phyloP scores from a whole-genome alignment of 92 coral and sea anemone genomes.

The Parazoanthus swiftii region DNA sequence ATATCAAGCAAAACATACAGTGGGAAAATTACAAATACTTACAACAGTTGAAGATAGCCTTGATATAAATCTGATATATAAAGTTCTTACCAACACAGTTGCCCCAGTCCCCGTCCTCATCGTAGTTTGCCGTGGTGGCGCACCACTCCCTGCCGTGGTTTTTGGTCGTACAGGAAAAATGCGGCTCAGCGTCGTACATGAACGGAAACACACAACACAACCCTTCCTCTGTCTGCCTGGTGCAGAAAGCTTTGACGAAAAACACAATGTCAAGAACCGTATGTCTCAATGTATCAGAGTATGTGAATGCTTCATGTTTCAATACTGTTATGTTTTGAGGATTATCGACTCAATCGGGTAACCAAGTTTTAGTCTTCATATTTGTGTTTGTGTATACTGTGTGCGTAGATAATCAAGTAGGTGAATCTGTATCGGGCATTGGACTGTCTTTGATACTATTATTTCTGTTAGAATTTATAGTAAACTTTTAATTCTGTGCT shows the following conservation, averaged over 20 bases:
- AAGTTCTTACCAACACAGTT: slow-evolving; percentile 45
- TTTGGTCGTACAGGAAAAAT: slow-evolving; percentile 37
- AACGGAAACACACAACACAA: slow-evolving; percentile 54
- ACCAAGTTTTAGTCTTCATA: background rate
- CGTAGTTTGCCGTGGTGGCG: slow-evolving; percentile 45
- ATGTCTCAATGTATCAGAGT: background rate
- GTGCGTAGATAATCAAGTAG: background rate
- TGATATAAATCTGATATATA: too few species aligned
- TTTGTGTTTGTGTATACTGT: background rate
- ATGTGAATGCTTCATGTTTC: background rate
- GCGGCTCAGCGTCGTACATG: slow-evolving; percentile 39
- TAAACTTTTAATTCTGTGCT: background rate
- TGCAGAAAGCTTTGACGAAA: slow-evolving; percentile 1
- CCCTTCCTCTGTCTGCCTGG: slow-evolving; percentile 40
- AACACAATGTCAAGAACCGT: background rate
- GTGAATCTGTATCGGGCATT: background rate
- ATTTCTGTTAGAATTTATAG: too few species aligned
- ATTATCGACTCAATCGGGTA: background rate
- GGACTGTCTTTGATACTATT: background rate
- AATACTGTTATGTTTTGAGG: background rate
- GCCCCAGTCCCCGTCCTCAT: slow-evolving; percentile 53
- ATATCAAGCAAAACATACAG: too few species aligned
- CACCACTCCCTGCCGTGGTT: slow-evolving; percentile 49
- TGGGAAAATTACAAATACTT: too few species aligned
- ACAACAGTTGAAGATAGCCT: too few species aligned